Evolutionary conservation across 2,888 invertebrate genomes (phyloP).

Genomic region (Keiferia lycopersicella): DNA sequence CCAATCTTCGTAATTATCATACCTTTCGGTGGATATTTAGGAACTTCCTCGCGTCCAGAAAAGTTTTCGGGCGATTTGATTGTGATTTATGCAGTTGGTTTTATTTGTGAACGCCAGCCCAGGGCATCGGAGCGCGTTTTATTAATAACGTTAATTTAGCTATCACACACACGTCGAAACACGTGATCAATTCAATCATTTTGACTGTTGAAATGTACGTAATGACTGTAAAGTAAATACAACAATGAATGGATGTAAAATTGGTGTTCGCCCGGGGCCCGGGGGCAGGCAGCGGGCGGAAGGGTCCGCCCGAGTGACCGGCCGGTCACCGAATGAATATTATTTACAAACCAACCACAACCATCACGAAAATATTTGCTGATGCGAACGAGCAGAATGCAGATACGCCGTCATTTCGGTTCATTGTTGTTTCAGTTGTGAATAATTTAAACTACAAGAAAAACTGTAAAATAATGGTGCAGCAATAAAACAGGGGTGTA

Average conservation of each 20-base stretch:
- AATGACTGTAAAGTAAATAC: slow-evolving; percentile 56
- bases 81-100: slow-evolving; percentile 8
- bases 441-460: slow-evolving; percentile 20
- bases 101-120: neutral
- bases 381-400: slow-evolving; percentile 49
- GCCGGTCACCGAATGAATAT: slow-evolving; percentile 34
- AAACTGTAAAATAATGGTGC: slow-evolving; percentile 20
- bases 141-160: slow-evolving; percentile 46
- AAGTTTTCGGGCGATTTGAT: slow-evolving; percentile 12
- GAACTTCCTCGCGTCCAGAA: slow-evolving; percentile 5
- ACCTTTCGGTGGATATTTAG: slow-evolving; percentile 10
- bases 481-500: slow-evolving; percentile 15
- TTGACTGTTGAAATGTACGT: slow-evolving; percentile 47
- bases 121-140: neutral
- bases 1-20: slow-evolving; percentile 28
- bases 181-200: slow-evolving; percentile 42
- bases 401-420: slow-evolving; percentile 38
- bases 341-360: slow-evolving; percentile 67
- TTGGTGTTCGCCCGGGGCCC: slow-evolving; percentile 61
- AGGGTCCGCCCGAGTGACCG: neutral
- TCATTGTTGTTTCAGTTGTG: slow-evolving; percentile 21
- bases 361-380: slow-evolving; percentile 63
- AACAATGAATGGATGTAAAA: slow-evolving; percentile 61
- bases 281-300: slow-evolving; percentile 27
- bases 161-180: too few species aligned